Percentiles rank a stretch among this genome's conserved stretches.
phyloP scores from a whole-genome alignment of 2,113 vertebrate species.

The Sitta europaea region DNA sequence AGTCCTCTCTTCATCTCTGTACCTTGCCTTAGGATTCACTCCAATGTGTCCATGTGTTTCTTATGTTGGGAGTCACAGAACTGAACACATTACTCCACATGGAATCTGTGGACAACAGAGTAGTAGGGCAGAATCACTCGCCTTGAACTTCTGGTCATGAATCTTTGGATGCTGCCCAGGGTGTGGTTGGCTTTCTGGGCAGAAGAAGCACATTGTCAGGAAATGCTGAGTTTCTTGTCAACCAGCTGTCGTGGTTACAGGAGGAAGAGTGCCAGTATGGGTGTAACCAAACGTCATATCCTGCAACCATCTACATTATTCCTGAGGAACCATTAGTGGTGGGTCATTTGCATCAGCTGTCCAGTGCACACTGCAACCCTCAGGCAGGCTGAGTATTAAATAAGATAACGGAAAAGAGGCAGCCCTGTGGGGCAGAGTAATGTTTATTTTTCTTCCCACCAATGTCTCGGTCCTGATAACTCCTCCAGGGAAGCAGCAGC shows the following conservation, averaged over 20 bases:
- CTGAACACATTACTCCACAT: accelerated
- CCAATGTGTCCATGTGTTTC: neutral
- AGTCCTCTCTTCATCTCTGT: neutral
- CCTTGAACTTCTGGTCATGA: neutral
- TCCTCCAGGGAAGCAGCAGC: neutral
- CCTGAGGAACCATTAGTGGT: neutral
- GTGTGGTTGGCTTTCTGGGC: neutral
- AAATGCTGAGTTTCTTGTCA: neutral
- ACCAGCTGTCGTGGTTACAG: neutral
- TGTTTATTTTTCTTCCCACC: neutral
- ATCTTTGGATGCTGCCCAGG: neutral
- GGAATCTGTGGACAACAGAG: neutral
- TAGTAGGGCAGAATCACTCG: neutral
- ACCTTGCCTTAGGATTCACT: accelerated
- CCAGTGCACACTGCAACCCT: neutral
- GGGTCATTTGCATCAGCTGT: neutral
- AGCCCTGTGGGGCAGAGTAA: neutral
- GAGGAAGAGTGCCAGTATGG: neutral
- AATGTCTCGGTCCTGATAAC: neutral
- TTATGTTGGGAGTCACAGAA: neutral
- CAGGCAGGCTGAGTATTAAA: neutral
- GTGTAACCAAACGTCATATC: neutral
- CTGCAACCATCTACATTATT: neutral
- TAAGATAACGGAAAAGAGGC: neutral
- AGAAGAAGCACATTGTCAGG: neutral